Percentiles rank a stretch among this genome's conserved stretches.
Conservation (phyloP, 2,113 vertebrate genomes). For the Danionella cerebrum region DNA sequence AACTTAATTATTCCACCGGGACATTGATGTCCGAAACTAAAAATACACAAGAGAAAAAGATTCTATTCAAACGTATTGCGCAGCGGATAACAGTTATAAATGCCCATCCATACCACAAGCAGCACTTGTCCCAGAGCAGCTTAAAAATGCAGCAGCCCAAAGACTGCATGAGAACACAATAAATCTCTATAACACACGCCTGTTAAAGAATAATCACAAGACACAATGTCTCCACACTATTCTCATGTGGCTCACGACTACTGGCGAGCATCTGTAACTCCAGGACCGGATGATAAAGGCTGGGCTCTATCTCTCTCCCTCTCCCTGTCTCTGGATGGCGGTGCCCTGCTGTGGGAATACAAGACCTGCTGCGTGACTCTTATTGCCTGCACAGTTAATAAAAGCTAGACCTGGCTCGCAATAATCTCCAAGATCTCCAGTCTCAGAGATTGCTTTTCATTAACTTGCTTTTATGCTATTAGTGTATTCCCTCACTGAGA, state of each 20-base stretch:
- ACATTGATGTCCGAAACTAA: not conserved
- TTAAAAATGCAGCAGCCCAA: not conserved
- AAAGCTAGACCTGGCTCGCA: constrained; percentile 5
- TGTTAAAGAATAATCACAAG: not conserved
- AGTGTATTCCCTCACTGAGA: not conserved
- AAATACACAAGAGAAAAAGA: not conserved
- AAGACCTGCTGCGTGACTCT: constrained; percentile 13
- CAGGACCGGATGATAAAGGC: constrained; percentile 1
- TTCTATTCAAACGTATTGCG: not conserved
- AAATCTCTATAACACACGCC: constrained; percentile 9
- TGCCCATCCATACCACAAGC: not conserved
- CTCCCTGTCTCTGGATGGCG: not conserved
- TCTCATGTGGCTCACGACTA: not conserved
- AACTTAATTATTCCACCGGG: not conserved
- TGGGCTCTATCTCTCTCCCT: too few relatives aligned
- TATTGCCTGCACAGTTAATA: constrained; percentile 16
- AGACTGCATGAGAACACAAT: not conserved
- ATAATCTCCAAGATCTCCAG: not conserved
- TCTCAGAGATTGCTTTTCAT: constrained; percentile 19
- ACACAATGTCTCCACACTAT: not conserved
- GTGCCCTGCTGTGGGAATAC: not conserved
- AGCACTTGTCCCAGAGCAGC: not conserved
- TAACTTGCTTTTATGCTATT: constrained; percentile 11
- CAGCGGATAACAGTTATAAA: not conserved
- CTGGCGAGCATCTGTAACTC: not conserved